Conservation (phyloP, 2,797 vertebrate genomes). For the Xiphorhynchus erythropygius region DNA sequence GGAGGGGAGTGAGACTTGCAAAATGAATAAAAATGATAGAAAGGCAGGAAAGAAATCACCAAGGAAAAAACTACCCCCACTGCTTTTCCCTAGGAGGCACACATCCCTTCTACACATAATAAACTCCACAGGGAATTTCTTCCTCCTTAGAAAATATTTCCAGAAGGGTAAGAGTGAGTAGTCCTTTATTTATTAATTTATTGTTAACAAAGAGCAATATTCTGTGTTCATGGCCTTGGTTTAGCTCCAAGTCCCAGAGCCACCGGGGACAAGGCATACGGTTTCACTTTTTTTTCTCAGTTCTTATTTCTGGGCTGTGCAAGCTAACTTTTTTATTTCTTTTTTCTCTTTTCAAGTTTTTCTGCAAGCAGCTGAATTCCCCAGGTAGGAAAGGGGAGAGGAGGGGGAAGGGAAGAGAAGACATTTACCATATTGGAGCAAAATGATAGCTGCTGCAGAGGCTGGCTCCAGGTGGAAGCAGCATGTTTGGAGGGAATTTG, state of each 20-base stretch:
- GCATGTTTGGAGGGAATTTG: background rate
- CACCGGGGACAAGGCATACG: background rate
- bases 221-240: slow-evolving; percentile 33
- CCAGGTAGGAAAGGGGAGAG: background rate
- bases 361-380: slow-evolving; percentile 18
- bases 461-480: background rate
- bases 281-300: background rate
- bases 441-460: background rate
- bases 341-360: slow-evolving; percentile 15
- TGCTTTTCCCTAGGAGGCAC: slow-evolving; percentile 45
- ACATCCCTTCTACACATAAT: slow-evolving; percentile 36
- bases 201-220: slow-evolving; percentile 33
- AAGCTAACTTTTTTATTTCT: slow-evolving; percentile 17
- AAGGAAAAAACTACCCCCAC: background rate
- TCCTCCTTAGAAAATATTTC: slow-evolving; percentile 36
- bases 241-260: slow-evolving; percentile 25
- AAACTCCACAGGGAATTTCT: slow-evolving; percentile 59
- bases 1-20: background rate
- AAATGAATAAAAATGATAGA: slow-evolving; percentile 28
- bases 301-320: background rate
- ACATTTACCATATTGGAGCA: background rate
- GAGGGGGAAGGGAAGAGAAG: background rate
- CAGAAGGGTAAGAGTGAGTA: background rate
- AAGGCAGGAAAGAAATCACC: background rate
- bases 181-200: slow-evolving; percentile 50